Base-by-base conservation (phyloP, 2,113 vertebrate species). In the Ophthalmolycus amberensis region DNA sequence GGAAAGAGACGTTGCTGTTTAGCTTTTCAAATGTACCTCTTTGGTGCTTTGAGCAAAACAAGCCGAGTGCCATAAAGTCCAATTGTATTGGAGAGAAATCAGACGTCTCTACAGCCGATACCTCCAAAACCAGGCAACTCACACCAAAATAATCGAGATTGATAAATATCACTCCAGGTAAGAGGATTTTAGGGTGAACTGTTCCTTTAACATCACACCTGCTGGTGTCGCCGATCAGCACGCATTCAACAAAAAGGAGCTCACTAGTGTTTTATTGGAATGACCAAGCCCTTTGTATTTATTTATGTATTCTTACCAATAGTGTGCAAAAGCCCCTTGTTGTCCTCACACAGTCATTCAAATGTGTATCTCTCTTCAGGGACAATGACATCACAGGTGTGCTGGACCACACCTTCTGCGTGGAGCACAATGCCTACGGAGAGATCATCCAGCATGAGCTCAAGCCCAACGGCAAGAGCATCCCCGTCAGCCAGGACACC, bases 371-470 rank as follows among this genome's bases (percentile, higher is more conserved):
- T 70, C 56, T 25, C 88, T 25, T 59, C 92, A 99, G 98, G 86
- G 98, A 99, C 91, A 99, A 99, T 25, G 98, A 99, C 92, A 99
- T 98, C 94, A 99, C 97, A 2, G 97, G 98, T 77, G 98, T 99
- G 87, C 95, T 99, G 94, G 98, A 99, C 93, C 98, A 99, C 90
- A 99, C 98, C 0, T 99, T 99, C 90, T 99, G 98, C 52, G 98
- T 99, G 1, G 98, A 99, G 52, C 98, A 99, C 95, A 99, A 98
- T 0, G 98, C 98, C 0, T 99, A 98, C 0, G 98, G 98, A 29
- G 98, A 99, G 94, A 98, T 99, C 87, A 98, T 99, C 91, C 98
- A 99, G 82, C 98, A 99, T 9, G 98, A 99, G 84, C 96, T 99
- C 78, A 99, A 99, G 90, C 98, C 98, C 83, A 99, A 98, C 10